phyloP scores from a whole-genome alignment of 1,140 invertebrate species.

The Anthonomus grandis region DNA sequence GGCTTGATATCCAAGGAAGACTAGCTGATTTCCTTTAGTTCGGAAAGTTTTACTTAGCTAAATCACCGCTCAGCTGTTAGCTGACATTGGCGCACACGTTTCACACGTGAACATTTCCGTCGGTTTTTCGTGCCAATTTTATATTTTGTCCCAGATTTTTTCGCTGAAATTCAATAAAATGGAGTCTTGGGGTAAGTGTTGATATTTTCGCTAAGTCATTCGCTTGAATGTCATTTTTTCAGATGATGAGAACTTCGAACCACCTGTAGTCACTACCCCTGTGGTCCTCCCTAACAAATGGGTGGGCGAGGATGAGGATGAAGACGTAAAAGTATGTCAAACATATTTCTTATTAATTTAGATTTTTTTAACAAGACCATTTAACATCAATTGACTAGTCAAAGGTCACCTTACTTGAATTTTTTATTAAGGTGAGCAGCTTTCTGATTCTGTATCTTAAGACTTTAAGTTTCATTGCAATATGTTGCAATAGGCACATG shows the following conservation, averaged over 20 bases:
- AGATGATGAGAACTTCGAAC: slow-evolving; percentile 48
- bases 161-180: slow-evolving; percentile 35
- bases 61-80: slow-evolving; percentile 16
- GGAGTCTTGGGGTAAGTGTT: slow-evolving; percentile 46
- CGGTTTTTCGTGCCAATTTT: slow-evolving; percentile 29
- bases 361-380: no score
- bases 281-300: slow-evolving; percentile 63
- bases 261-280: slow-evolving; percentile 26
- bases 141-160: slow-evolving; percentile 26
- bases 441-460: no score
- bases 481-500: no score
- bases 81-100: slow-evolving; percentile 23
- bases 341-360: no score
- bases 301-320: slow-evolving; percentile 85
- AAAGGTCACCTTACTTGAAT: no score
- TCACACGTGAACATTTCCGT: slow-evolving; percentile 45
- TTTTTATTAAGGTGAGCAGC: no score
- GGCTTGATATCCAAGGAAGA: slow-evolving; percentile 35
- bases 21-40: slow-evolving; percentile 3
- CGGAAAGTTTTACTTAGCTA: slow-evolving; percentile 2
- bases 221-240: slow-evolving; percentile 16
- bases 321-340: slow-evolving; percentile 71
- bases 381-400: no score
- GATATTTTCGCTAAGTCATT: neutral
- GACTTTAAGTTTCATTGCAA: no score